Percentiles rank a stretch among this genome's conserved stretches.
Evolutionary conservation across 2,113 vertebrate species (phyloP).

Genomic region (Sceloporus tristichus): DNA sequence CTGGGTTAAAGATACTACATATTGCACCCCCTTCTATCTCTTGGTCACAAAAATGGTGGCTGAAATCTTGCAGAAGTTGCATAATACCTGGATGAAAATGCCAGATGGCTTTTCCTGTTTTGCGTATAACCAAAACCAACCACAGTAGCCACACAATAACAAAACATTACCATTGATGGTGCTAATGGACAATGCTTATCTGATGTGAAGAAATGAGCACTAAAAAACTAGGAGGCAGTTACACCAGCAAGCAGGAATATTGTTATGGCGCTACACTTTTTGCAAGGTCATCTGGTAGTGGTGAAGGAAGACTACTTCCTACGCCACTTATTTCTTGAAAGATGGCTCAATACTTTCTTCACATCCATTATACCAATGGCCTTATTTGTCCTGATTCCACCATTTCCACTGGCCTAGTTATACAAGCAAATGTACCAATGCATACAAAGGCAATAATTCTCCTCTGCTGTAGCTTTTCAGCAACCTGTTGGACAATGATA

Average conservation of each 20-base stretch:
- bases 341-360: no score
- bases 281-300: no score
- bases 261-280: no score
- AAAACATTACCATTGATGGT: neutral
- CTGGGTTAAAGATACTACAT: neutral
- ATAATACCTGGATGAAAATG: neutral
- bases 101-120: neutral
- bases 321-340: no score
- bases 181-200: neutral
- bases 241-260: neutral
- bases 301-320: no score
- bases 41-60: neutral
- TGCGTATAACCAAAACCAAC: neutral
- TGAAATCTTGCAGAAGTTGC: neutral
- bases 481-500: no score
- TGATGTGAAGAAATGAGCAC: neutral
- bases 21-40: neutral
- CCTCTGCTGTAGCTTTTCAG: no score
- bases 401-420: no score
- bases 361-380: no score
- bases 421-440: no score
- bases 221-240: neutral
- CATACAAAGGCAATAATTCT: no score
- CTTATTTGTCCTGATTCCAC: no score
- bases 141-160: neutral